Evolutionary conservation across 2,888 invertebrate genomes (phyloP), one percentile per base, ranked within the genome.

Genomic region (Drosophila neotestacea): DNA sequence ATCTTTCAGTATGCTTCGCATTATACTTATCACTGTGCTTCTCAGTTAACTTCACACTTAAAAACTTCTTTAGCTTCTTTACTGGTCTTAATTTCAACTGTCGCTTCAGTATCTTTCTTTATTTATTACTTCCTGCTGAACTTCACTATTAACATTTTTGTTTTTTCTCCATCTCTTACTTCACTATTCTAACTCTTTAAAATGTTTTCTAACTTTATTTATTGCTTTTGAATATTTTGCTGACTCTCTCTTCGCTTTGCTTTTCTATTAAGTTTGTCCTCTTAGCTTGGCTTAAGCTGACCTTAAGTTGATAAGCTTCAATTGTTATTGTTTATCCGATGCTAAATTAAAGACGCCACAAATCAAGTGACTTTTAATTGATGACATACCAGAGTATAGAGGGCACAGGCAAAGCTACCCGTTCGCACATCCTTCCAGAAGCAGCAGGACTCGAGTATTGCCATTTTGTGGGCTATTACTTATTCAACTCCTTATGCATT

Each of bases 381-480:
- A 79, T 77, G 66, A 82, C 88, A 56, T 62, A 90, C 88, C 89
- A 90, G 56, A 10, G 83, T 89, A 58, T 87, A 90, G 66, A 90
- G 58, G 16, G 89, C 91, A 69, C 91, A 91, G 46, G 92, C 92
- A 61, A 88, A 91, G 73, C 91, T 91, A 65, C 92, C 92, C 46
- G 82, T 90, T 3, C 90, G 88, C 62, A 92, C 89, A 32, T 87
- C 90, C 67, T 91, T 90, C 92, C 92, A 92, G 72, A 90, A 92
- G 79, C 92, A 92, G 83, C 92, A 92, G 65, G 92, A 91, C 69
- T 91, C 89, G 59, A 92, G 72, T 74, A 92, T 91, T 42, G 92
- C 89, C 92, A 92, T 91, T 62, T 30, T 67, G 32, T 46, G 7
- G 39, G 36, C 50, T 41, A 48, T 59, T 55, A 63, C 64, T 74